Evolutionary conservation across 2,797 vertebrate genomes (phyloP), one percentile per base, ranked within the genome.

Genomic region (Sebastolobus altivelis): DNA sequence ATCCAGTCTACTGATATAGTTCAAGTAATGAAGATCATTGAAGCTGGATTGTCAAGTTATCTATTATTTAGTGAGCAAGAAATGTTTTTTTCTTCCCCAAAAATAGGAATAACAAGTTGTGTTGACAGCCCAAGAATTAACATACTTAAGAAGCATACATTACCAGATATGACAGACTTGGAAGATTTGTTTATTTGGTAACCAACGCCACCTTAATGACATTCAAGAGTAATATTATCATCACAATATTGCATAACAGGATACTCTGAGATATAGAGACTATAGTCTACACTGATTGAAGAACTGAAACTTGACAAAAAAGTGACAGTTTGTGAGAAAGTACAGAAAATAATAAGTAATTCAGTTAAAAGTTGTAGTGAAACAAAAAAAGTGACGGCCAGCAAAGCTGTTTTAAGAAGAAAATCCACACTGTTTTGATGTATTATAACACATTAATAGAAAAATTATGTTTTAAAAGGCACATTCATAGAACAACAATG

Each of bases 201-300:
- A 85, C 56, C 25, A 80, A 71, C 69, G 82, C 22, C 25, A 86
- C 33, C 38, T 80, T 75, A 66, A 69, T 60, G 43, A 88, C 88
- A 91, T 88, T 86, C 72, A 90, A 80, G 9, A 84, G 12, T 40
- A 87, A 31, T 61, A 81, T 77, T 4, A 66, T 72, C 33, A 69
- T 75, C 40, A 86, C 81, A 88, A 60, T 60, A 81, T 89, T 89
- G 89, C 88, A 91, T 83, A 88, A 85, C 75, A 85, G 81, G 27
- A 86, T 70, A 65, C 31, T 79, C 16, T 62, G 25, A 60, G 18
- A 71, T 40, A 71, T n/a, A 63, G 9, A 71, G 31, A 61, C 20
- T 27, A 69, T 35, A 69, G 18, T 72, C 14, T 35, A 72, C 29
- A 60, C 7, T 25, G 49, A 63, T 75, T 38, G n/a, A 31, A 52